Conservation (phyloP, 1,140 invertebrate genomes). For the Aphidius gifuensis region DNA sequence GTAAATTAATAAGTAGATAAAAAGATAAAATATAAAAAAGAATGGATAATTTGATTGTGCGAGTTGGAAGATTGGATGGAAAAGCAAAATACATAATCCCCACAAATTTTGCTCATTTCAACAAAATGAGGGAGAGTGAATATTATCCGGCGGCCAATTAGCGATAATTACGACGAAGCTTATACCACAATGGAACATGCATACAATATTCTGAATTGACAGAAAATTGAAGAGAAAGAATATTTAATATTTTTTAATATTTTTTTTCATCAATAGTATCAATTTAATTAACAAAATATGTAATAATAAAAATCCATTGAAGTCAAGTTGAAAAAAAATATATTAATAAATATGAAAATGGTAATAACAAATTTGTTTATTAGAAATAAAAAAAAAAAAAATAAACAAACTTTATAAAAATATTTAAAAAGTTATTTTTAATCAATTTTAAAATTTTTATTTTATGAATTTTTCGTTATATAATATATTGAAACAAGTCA, state of each 20-base stretch:
- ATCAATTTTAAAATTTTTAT: neutral
- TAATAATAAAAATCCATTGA: too few relatives aligned
- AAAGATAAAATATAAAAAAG: neutral
- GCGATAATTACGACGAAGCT: conserved; percentile 19
- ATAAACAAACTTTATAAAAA: neutral
- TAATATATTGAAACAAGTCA: too few relatives aligned
- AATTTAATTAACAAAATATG: too few relatives aligned
- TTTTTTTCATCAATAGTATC: too few relatives aligned
- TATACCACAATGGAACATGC: neutral
- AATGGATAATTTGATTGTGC: neutral
- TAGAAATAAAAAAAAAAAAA: neutral
- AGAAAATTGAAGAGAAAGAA: neutral
- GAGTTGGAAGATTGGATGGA: neutral
- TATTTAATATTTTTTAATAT: too few relatives aligned
- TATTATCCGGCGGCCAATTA: conserved; percentile 22
- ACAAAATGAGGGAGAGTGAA: conserved; percentile 7
- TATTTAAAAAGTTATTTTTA: neutral
- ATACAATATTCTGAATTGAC: conserved; percentile 1
- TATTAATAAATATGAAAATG: neutral
- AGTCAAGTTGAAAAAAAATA: too few relatives aligned
- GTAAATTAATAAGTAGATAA: conserved; percentile 10
- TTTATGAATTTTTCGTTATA: neutral
- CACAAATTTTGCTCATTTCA: conserved; percentile 14
- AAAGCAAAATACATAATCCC: conserved; percentile 13
- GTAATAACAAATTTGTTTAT: neutral